These are phyloP conservation scores for Dromius quadrimaculatus DNA, from an alignment of 2,888 invertebrate genomes.

Conservation along the genomic window DNA sequence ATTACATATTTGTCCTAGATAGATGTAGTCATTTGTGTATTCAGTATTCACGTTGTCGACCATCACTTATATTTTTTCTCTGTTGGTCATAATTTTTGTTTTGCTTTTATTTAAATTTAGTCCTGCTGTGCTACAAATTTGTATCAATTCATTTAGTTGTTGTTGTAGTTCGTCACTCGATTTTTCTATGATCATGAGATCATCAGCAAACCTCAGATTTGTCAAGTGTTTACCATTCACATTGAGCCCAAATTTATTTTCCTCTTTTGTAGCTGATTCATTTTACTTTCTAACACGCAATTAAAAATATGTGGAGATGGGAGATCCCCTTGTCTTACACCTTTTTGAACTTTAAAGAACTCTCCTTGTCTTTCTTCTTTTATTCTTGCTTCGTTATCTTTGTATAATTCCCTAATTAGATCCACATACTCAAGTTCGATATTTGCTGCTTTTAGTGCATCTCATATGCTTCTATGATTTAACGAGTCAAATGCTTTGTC, in stretches of 20 bases:
- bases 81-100: not conserved
- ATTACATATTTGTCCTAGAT: not conserved
- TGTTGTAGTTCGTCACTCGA: not conserved
- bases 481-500: not conserved
- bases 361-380: not conserved
- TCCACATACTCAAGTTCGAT: not conserved
- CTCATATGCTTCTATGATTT: not conserved
- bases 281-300: not conserved
- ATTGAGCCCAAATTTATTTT: not conserved
- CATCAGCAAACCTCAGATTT: slow-evolving; percentile 5
- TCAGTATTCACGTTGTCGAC: not conserved
- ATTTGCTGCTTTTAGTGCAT: not conserved
- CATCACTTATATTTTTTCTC: not conserved
- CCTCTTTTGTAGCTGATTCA: not conserved
- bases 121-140: not conserved
- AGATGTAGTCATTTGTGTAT: not conserved
- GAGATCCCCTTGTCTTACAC: not conserved
- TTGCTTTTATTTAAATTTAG: not conserved
- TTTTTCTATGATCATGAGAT: not conserved
- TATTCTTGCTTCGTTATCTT: slow-evolving; percentile 8
- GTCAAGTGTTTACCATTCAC: not conserved
- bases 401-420: not conserved
- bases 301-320: not conserved
- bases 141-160: not conserved
- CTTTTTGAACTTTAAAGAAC: not conserved